Percentiles rank a stretch among this genome's conserved stretches.
These are phyloP conservation scores for Drosophila pachea DNA, from an alignment of 1,140 invertebrate species.

Conservation along the genomic window DNA sequence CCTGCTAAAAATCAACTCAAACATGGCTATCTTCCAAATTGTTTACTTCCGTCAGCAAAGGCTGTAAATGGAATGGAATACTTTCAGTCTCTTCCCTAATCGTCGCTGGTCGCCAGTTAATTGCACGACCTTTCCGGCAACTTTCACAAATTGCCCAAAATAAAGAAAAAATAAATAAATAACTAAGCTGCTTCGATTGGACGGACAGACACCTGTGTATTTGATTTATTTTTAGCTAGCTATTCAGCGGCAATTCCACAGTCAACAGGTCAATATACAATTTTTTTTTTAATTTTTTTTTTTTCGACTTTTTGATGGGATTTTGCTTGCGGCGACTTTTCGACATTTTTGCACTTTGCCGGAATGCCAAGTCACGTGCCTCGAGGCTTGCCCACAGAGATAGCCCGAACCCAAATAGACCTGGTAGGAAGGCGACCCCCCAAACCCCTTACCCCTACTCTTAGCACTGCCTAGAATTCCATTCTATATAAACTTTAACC, in stretches of 20 bases:
- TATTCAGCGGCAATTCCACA: slow-evolving; percentile 40
- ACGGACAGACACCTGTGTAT: slow-evolving; percentile 28
- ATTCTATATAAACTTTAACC: too few species aligned
- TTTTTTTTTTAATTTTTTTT: slow-evolving; percentile 15
- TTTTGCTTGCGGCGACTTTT: slow-evolving; percentile 15
- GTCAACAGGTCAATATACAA: slow-evolving; percentile 38
- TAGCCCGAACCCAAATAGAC: too few species aligned
- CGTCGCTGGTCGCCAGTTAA: slow-evolving; percentile 4
- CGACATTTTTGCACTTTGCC: slow-evolving; percentile 47
- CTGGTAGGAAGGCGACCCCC: too few species aligned
- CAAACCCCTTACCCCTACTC: too few species aligned
- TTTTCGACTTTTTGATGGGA: slow-evolving; percentile 1
- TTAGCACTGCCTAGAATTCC: too few species aligned
- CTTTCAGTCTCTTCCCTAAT: slow-evolving; percentile 10
- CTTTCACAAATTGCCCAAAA: slow-evolving; percentile 32
- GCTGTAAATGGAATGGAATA: background rate
- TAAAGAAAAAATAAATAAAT: too few species aligned
- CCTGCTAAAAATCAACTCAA: too few species aligned
- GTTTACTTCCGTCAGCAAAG: background rate
- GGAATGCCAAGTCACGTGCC: slow-evolving; percentile 67
- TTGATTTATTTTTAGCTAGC: slow-evolving; percentile 55
- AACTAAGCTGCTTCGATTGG: background rate
- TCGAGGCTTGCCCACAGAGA: slow-evolving; percentile 33
- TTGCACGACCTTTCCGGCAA: slow-evolving; percentile 34
- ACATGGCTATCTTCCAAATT: background rate